Evolutionary conservation across 2,113 vertebrate genomes (phyloP), one percentile per base, ranked within the genome.

Genomic region (Terrapene triunguis): DNA sequence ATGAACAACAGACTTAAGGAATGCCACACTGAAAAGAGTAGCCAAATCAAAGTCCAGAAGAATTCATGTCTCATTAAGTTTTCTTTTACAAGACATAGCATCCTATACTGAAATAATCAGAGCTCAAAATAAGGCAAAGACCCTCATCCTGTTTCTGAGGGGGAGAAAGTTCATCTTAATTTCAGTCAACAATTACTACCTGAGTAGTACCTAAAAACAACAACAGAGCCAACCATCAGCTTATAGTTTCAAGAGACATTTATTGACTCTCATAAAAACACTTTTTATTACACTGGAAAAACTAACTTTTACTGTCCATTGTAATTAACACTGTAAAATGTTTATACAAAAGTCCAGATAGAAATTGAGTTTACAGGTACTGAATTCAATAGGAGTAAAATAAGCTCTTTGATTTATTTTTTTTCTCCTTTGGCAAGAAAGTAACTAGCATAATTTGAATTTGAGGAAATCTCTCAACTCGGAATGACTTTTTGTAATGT

Each of bases 351-450:
- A 97, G 93, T 65, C 88, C 92, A 87, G 94, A 93, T 93, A 97
- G 93, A 97, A 97, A 96, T 97, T 94, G 86, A 90, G 92, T 97
- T 97, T 95, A 88, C 90, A 88, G 90, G 55, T 96, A 89, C 82
- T 48, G 84, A 90, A 87, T 95, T 91, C 94, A 93, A 91, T 92
- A 84, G 94, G 89, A 76, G 92, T 72, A 89, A 92, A 94, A 97
- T 88, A 91, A 97, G 95, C 94, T 69, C 95, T 95, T 95, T 90
- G 97, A 89, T 95, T 97, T 92, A 47, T 96, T 96, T 97, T 54
- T 95, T 96, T 88, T 50, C 94, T 97, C 95, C 95, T 95, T 97
- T 95, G 97, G 96, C 97, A 96, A 95, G 96, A 94, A 93, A 97
- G 87, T 89, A 89, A 95, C 95, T 93, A 87, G 80, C 94, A 91